Evolutionary conservation across 2,113 vertebrate species (phyloP).

Genomic region (Silurus meridionalis): DNA sequence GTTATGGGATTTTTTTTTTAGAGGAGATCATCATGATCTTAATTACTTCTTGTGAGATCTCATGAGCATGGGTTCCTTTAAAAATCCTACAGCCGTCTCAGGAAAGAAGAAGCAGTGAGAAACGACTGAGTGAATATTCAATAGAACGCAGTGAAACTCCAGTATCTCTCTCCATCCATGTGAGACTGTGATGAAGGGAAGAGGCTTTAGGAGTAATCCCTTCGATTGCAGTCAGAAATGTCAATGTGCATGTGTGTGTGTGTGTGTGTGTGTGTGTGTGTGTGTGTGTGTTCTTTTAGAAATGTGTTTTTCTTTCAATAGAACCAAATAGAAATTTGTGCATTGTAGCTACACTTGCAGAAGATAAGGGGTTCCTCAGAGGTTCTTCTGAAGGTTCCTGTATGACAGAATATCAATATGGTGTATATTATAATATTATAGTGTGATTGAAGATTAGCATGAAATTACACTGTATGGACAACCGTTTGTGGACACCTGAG

Average conservation of each 20-base stretch:
- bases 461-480: no score
- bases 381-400: background rate
- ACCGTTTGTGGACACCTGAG: no score
- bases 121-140: constrained; percentile 20
- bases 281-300: background rate
- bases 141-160: constrained; percentile 1
- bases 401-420: background rate
- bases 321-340: background rate
- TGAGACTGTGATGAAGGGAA: constrained; percentile 31
- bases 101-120: background rate
- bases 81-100: background rate
- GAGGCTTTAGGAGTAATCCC: constrained; percentile 33
- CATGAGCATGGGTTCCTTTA: background rate
- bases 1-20: background rate
- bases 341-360: background rate
- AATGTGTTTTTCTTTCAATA: background rate
- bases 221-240: constrained; percentile 30
- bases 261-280: background rate
- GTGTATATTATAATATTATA: no score
- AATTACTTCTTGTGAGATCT: background rate
- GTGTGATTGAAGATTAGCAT: no score
- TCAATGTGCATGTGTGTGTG: constrained; percentile 2
- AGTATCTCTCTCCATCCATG: constrained; percentile 19
- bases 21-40: background rate
- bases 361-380: background rate